phyloP scores from a whole-genome alignment of 2,888 invertebrate genomes.

The Cephus pygmeus region DNA sequence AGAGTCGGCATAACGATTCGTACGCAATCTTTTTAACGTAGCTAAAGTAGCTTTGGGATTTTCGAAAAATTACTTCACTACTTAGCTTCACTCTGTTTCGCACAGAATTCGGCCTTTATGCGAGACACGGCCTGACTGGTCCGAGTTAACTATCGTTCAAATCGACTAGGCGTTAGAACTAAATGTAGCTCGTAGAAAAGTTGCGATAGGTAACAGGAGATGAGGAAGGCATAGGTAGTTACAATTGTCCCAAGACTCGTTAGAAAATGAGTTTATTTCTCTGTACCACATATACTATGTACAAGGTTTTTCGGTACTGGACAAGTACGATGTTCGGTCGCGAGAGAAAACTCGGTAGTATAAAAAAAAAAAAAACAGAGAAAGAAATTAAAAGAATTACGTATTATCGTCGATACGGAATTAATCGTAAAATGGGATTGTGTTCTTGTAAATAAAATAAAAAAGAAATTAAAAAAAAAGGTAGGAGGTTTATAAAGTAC shows the following conservation, averaged over 20 bases:
- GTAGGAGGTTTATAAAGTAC: conserved; percentile 3
- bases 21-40: not conserved
- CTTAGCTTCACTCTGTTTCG: not conserved
- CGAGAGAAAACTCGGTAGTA: conserved; percentile 53
- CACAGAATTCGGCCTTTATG: not conserved
- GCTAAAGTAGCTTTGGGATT: not conserved
- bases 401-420: conserved; percentile 39
- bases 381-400: conserved; percentile 22
- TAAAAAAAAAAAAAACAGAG: conserved; percentile 40
- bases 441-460: conserved; percentile 17
- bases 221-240: not conserved
- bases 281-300: conserved; percentile 64
- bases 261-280: conserved; percentile 66
- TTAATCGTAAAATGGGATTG: conserved; percentile 34
- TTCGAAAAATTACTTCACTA: too few relatives aligned
- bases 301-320: conserved; percentile 61
- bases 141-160: not conserved
- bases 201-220: not conserved
- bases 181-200: not conserved
- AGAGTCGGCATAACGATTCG: not conserved
- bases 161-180: not conserved
- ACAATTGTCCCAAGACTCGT: conserved; percentile 40
- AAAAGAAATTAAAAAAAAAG: conserved; percentile 32
- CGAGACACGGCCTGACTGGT: not conserved
- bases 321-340: conserved; percentile 49